Evolutionary conservation across 1,140 invertebrate genomes (phyloP), one percentile per base, ranked within the genome.

Genomic region (Phenacoccus solenopsis): DNA sequence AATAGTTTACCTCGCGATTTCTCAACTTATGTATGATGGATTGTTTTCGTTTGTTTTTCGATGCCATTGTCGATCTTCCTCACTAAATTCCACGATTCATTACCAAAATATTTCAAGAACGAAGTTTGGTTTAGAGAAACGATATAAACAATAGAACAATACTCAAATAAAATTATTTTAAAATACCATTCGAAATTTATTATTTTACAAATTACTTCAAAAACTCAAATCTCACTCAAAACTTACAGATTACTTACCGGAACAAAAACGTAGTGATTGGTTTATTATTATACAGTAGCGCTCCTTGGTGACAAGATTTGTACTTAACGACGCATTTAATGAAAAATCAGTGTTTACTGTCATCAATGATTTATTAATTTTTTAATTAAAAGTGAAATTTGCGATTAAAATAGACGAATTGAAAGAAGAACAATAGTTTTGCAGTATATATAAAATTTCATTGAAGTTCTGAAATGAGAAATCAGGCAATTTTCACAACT

Each of bases 21-120:
- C 59, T 24, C 16, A 64, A 24, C 22, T 64, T 64, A 64, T 64
- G 59, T 10, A 64, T 64, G 2, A 64, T 64, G 16, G 59, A 64
- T 64, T 64, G 21, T 20, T 27, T 27, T 64, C 59, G 59, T 64
- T 27, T 64, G 12, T 3, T 64, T 64, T 64, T 27, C 21, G 59
- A 64, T 24, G 59, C 25, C 59, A 64, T 64, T 24, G 59, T 27
- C 2, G 21, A 64, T 49, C 16, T 16, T 49, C 12, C 5, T 2
- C 5, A n/a, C 3, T 9, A 49, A 9, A 49, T 3, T 49, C 16
- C 13, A 3, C 4, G 20, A 49, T 9, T 16, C 38, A 49, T 49
- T 16, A 9, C 38, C 38, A n/a, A 49, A 49, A 49, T 49, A 49
- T 16, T 10, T 49, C 38, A 10, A 16, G 20, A 9, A n/a, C 20